These are phyloP conservation scores for Balearica regulorum DNA, from an alignment of 2,797 vertebrate genomes.

Conservation along the genomic window DNA sequence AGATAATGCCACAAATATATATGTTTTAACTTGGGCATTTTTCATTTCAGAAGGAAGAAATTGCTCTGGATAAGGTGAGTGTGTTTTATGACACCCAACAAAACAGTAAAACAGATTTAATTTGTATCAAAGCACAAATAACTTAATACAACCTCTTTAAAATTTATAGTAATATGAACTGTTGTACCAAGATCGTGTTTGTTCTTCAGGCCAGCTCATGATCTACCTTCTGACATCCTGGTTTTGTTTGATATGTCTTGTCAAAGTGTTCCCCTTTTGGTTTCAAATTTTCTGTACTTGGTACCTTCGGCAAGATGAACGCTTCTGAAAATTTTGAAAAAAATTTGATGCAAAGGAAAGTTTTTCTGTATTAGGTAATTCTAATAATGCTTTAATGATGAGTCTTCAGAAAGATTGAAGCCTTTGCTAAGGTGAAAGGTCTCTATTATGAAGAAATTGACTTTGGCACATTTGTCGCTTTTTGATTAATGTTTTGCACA, in stretches of 20 bases:
- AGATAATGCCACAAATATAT: too few species aligned
- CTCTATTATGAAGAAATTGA: background rate
- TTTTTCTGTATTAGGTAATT: background rate
- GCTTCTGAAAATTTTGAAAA: background rate
- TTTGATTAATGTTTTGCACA: background rate
- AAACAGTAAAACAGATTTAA: background rate
- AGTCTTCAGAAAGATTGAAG: background rate
- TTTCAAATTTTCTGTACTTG: background rate
- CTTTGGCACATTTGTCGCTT: background rate
- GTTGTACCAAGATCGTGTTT: background rate
- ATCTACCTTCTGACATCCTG: background rate
- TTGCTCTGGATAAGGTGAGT: slow-evolving; percentile 68
- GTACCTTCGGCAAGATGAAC: background rate
- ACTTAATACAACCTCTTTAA: background rate
- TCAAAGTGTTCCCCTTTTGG: background rate
- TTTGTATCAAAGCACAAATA: background rate
- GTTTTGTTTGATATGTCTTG: background rate
- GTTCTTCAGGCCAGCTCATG: background rate
- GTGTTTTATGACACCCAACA: background rate
- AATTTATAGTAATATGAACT: background rate
- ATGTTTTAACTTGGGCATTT: background rate
- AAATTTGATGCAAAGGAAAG: background rate
- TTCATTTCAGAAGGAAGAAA: slow-evolving; percentile 67
- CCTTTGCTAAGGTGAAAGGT: background rate
- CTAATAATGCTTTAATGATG: background rate